Percentiles rank a stretch among this genome's conserved stretches.
Conservation (phyloP, 2,113 vertebrate species). For the Hiodon tergisus region DNA sequence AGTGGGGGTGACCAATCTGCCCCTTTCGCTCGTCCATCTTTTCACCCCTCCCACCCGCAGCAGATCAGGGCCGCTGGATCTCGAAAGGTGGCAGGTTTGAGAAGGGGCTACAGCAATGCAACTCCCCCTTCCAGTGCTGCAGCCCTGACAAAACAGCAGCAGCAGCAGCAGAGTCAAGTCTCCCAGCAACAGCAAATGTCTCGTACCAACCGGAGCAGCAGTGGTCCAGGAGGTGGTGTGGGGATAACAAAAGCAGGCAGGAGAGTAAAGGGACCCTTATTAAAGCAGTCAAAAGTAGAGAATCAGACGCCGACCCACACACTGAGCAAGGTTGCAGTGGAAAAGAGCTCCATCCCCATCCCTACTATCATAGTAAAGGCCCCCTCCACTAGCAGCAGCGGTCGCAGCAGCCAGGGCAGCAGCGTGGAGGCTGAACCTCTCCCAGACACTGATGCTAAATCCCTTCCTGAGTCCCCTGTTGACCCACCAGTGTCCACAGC, state of each 20-base stretch:
- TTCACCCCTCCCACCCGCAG: conserved; percentile 53
- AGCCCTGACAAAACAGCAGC: conserved; percentile 49
- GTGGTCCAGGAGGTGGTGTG: conserved; percentile 36
- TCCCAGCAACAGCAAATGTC: conserved; percentile 38
- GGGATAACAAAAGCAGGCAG: conserved; percentile 47
- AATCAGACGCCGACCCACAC: conserved; percentile 37
- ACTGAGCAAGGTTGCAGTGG: conserved; percentile 52
- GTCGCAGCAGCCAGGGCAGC: conserved; percentile 85
- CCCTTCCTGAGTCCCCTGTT: conserved; percentile 31
- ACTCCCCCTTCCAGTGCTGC: conserved; percentile 62
- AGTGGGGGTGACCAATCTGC: conserved; percentile 15
- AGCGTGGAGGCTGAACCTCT: conserved; percentile 73
- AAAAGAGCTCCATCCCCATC: conserved; percentile 87
- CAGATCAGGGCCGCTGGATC: conserved; percentile 41
- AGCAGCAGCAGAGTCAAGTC: conserved; percentile 41
- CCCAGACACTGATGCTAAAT: conserved; percentile 44
- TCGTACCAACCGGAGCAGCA: conserved; percentile 33
- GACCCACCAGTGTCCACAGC: conserved; percentile 34
- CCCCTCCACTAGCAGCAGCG: conserved; percentile 87
- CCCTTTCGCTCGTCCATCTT: conserved; percentile 40
- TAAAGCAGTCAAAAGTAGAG: conserved; percentile 86
- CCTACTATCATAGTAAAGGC: conserved; percentile 91
- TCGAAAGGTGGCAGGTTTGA: conserved; percentile 53
- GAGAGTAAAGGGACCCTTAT: conserved; percentile 74
- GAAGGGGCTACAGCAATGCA: conserved; percentile 66